Evolutionary conservation across 35 echinoderm and acorn worm genomes (phyloP).

Genomic region (Lytechinus variegatus): DNA sequence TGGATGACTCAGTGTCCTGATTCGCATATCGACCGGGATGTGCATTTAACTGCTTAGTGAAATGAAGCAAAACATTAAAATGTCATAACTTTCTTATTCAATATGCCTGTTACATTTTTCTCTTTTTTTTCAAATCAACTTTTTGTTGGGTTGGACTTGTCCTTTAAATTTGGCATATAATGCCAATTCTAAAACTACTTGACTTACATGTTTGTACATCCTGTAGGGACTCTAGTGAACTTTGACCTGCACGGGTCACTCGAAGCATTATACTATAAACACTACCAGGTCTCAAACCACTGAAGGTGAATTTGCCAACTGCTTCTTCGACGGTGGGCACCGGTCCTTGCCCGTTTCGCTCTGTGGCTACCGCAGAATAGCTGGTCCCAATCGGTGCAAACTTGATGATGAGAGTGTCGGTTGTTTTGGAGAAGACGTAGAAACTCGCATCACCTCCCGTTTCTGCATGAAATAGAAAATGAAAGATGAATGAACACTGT

Average conservation of each 20-base stretch:
- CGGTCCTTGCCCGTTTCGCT: background rate
- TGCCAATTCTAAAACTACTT: too few relatives aligned
- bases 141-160: too few relatives aligned
- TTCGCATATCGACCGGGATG: too few relatives aligned
- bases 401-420: slow-evolving; percentile 1
- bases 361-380: background rate
- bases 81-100: too few relatives aligned
- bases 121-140: too few relatives aligned
- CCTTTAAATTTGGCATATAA: too few relatives aligned
- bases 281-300: background rate
- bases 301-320: background rate
- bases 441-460: background rate
- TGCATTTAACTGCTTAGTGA: too few relatives aligned
- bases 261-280: background rate
- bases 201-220: slow-evolving; percentile 5
- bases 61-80: too few relatives aligned
- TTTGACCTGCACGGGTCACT: background rate
- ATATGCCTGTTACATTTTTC: too few relatives aligned
- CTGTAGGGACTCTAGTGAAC: background rate
- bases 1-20: too few relatives aligned
- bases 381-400: background rate
- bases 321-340: background rate
- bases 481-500: background rate
- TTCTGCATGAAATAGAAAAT: background rate
- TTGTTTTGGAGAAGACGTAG: slow-evolving; percentile 19